A percentile compares a stretch with the other conserved stretches of the same genome.
phyloP scores from a whole-genome alignment of 2,888 invertebrate genomes.

The Himalopsyche kuldschensis region DNA sequence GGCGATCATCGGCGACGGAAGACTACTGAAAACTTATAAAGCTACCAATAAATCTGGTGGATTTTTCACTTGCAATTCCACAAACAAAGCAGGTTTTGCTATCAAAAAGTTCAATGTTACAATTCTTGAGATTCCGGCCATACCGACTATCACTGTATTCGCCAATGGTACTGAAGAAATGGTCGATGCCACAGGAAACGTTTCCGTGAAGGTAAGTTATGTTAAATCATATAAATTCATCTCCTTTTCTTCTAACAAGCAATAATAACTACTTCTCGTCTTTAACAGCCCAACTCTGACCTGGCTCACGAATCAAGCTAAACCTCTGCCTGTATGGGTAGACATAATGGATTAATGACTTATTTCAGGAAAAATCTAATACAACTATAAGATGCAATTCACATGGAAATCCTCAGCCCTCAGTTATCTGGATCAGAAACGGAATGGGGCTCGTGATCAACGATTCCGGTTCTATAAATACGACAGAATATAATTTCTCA shows the following conservation, averaged over 20 bases:
- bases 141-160: constrained; percentile 2
- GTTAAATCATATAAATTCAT: no score
- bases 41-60: constrained; percentile 51
- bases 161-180: neutral
- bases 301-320: no score
- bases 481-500: constrained; percentile 47
- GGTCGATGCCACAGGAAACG: constrained; percentile 19
- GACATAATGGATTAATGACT: no score
- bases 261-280: no score
- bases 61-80: constrained; percentile 61
- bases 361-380: constrained; percentile 47
- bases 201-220: constrained; percentile 44
- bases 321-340: no score
- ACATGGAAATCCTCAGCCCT: constrained; percentile 61
- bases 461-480: constrained; percentile 43
- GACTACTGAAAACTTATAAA: constrained; percentile 43
- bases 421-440: constrained; percentile 62
- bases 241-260: no score
- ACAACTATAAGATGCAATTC: constrained; percentile 57
- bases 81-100: constrained; percentile 61
- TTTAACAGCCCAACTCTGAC: no score
- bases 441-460: constrained; percentile 47
- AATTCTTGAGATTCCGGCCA: constrained; percentile 48
- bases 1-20: constrained; percentile 43
- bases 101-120: constrained; percentile 56